phyloP scores from a whole-genome alignment of 2,888 invertebrate genomes.

The Clanis bilineata region DNA sequence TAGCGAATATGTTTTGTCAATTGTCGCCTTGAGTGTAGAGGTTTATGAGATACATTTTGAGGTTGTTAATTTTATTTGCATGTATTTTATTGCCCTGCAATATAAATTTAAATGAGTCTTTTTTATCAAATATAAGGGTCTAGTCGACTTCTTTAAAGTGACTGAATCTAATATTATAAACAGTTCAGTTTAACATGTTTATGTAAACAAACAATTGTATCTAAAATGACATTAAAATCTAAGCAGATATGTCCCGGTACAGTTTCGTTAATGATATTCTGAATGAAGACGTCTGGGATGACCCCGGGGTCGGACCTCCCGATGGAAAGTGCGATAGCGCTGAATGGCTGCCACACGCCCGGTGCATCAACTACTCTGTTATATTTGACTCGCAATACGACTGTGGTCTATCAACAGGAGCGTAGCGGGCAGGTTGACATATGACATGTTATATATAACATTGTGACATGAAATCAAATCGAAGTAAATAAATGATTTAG shows the following conservation, averaged over 20 bases:
- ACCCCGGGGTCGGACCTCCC: conserved; percentile 12
- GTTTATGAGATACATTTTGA: no score
- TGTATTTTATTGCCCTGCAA: no score
- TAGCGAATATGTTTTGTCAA: background rate
- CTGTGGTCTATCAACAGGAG: background rate
- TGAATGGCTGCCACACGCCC: conserved; percentile 10
- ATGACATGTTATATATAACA: no score
- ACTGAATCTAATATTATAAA: no score
- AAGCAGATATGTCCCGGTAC: background rate
- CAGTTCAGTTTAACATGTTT: no score
- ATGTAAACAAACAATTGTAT: background rate
- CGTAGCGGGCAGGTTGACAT: background rate
- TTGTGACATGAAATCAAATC: no score
- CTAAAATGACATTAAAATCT: conserved; percentile 1
- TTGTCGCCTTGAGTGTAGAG: no score
- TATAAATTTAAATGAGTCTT: no score
- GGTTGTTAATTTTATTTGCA: no score
- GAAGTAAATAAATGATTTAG: no score
- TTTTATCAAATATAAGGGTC: no score
- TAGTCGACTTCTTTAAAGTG: no score
- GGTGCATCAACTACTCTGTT: conserved; percentile 8
- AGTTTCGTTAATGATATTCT: conserved; percentile 14
- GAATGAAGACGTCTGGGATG: conserved; percentile 12
- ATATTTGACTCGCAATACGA: background rate
- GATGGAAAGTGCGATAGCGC: conserved; percentile 15